Evolutionary conservation across 2,888 invertebrate species (phyloP).

Genomic region (Eilema sororculum): DNA sequence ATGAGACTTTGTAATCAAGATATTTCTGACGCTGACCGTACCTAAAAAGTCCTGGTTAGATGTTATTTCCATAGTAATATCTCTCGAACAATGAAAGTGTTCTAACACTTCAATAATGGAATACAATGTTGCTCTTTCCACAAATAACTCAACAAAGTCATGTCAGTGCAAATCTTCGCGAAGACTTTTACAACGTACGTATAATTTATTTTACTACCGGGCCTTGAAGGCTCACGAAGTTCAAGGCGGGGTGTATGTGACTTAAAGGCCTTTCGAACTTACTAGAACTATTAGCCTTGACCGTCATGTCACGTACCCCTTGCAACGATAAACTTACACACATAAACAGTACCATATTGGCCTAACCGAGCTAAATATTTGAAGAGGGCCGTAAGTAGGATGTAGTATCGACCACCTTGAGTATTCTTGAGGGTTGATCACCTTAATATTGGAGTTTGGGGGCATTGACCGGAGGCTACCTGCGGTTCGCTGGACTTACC

Average conservation of each 20-base stretch:
- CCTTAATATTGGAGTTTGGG: no score
- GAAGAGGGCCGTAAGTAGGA: constrained; percentile 7
- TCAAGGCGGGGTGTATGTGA: constrained; percentile 32
- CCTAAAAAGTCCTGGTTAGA: no score
- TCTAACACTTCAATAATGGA: not conserved
- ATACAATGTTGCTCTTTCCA: not conserved
- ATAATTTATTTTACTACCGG: constrained; percentile 26
- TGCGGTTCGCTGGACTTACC: not conserved
- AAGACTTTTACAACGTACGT: constrained; percentile 30
- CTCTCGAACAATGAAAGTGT: no score
- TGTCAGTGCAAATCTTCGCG: constrained; percentile 14
- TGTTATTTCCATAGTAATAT: no score
- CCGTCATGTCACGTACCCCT: constrained; percentile 34
- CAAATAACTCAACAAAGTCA: not conserved
- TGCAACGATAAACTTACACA: constrained; percentile 38
- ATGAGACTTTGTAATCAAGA: no score
- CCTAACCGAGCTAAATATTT: constrained; percentile 30
- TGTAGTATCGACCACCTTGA: no score
- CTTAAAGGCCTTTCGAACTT: constrained; percentile 17
- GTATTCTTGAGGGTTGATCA: no score
- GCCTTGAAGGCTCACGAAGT: constrained; percentile 28
- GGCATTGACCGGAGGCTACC: no score
- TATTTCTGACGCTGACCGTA: no score
- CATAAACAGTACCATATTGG: constrained; percentile 36
- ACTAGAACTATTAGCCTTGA: constrained; percentile 40